These are phyloP conservation scores for Macrophya alboannulata DNA, from an alignment of 2,888 invertebrate species.

Conservation along the genomic window DNA sequence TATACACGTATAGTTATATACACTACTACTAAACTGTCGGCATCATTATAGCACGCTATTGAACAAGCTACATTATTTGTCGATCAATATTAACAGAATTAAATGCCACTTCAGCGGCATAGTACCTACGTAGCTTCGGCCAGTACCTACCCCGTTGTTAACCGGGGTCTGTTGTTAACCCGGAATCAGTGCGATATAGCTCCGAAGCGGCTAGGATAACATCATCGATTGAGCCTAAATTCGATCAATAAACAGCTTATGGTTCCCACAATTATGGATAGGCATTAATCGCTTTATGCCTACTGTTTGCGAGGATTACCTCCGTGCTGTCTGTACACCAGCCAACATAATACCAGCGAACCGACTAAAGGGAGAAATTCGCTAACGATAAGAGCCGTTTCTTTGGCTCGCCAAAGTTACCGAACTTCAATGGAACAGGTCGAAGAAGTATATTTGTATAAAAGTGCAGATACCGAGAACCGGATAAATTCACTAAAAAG, in stretches of 20 bases:
- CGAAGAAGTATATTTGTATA: not conserved
- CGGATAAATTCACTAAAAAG: not conserved
- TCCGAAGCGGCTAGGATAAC: conserved; percentile 21
- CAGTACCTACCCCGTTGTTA: conserved; percentile 15
- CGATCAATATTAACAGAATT: conserved; percentile 51
- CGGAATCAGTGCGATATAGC: conserved; percentile 38
- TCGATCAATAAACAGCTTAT: conserved; percentile 53
- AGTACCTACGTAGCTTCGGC: conserved; percentile 15
- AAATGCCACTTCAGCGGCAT: conserved; percentile 40
- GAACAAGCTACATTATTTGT: conserved; percentile 36
- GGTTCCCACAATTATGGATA: conserved; percentile 46
- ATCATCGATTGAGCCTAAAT: conserved; percentile 47
- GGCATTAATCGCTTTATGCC: conserved; percentile 49
- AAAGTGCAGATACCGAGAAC: not conserved
- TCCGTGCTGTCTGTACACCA: conserved; percentile 18
- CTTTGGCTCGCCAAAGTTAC: conserved; percentile 6
- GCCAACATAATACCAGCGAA: conserved; percentile 27
- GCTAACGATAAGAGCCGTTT: conserved; percentile 27
- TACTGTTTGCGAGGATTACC: conserved; percentile 43
- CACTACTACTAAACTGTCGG: not conserved
- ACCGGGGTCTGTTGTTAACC: conserved; percentile 20
- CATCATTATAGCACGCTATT: conserved; percentile 26
- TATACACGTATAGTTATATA: not conserved
- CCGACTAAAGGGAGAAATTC: conserved; percentile 7
- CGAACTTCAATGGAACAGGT: not conserved